These are phyloP conservation scores for Alligator mississippiensis DNA, from an alignment of 2,113 vertebrate species.

Conservation along the genomic window DNA sequence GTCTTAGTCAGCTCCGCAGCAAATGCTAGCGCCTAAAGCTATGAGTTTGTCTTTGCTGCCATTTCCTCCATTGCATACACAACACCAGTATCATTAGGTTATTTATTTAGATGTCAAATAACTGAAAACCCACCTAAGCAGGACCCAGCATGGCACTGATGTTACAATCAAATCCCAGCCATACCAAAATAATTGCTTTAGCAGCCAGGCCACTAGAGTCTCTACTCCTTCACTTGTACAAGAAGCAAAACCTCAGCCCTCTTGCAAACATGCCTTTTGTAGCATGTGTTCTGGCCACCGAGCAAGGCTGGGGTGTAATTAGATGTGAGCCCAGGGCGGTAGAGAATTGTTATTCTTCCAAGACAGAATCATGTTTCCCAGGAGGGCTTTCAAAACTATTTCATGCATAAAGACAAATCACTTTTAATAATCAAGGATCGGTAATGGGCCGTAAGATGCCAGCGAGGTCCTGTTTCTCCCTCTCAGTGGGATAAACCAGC, in stretches of 20 bases:
- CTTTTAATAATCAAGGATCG: not conserved
- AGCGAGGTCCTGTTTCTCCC: not conserved
- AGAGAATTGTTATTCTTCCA: not conserved
- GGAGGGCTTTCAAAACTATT: not conserved
- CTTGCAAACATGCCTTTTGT: not conserved
- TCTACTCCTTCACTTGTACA: not conserved
- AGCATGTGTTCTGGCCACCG: not conserved
- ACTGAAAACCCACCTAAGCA: too few species aligned
- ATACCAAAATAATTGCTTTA: not conserved
- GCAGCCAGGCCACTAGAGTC: not conserved
- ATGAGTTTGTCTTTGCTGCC: slow-evolving; percentile 35
- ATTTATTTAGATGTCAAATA: not conserved
- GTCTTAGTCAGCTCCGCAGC: slow-evolving; percentile 56
- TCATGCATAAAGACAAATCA: not conserved
- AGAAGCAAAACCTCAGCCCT: not conserved
- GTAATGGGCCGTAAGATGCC: not conserved
- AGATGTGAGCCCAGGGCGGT: not conserved
- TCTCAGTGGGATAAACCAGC: not conserved
- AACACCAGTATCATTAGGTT: not conserved
- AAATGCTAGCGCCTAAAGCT: slow-evolving; percentile 53
- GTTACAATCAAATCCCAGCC: not conserved
- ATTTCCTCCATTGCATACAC: not conserved
- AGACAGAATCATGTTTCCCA: not conserved
- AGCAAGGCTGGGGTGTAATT: rapidly evolving
- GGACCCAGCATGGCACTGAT: not conserved